Conservation (phyloP, 2,113 vertebrate species). For the Ardeotis arabs region DNA sequence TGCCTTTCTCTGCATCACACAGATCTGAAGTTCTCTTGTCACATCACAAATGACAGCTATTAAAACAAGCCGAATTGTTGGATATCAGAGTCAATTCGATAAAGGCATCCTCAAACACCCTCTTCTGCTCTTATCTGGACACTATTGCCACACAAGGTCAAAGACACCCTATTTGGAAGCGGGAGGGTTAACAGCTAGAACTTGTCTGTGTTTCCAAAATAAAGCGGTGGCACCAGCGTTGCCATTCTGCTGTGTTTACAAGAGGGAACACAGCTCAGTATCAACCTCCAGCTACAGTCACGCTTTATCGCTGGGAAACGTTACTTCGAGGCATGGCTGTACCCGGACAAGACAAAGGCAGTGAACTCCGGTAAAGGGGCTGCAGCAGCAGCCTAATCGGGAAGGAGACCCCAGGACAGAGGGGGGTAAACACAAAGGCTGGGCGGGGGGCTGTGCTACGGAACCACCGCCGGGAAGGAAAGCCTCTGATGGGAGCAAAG, state of each 20-base stretch:
- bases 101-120: not conserved
- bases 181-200: not conserved
- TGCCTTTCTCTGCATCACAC: not conserved
- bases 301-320: not conserved
- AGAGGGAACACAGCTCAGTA: not conserved
- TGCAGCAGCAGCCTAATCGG: not conserved
- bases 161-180: not conserved
- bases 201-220: constrained; percentile 21
- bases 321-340: not conserved
- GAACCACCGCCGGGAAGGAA: not conserved
- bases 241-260: not conserved
- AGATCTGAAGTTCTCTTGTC: not conserved
- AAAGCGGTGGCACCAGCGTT: not conserved
- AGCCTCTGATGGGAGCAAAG: not conserved
- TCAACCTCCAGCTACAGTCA: not conserved
- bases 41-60: not conserved
- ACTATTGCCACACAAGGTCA: not conserved
- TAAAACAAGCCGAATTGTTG: not conserved
- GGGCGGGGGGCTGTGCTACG: not conserved
- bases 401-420: not conserved
- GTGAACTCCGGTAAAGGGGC: not conserved
- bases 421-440: not conserved
- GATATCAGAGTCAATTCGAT: not conserved
- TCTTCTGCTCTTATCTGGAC: not conserved
- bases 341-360: not conserved